Base-by-base conservation (phyloP, 2,888 invertebrate genomes). In the Pycnomerus fuliginosus region DNA sequence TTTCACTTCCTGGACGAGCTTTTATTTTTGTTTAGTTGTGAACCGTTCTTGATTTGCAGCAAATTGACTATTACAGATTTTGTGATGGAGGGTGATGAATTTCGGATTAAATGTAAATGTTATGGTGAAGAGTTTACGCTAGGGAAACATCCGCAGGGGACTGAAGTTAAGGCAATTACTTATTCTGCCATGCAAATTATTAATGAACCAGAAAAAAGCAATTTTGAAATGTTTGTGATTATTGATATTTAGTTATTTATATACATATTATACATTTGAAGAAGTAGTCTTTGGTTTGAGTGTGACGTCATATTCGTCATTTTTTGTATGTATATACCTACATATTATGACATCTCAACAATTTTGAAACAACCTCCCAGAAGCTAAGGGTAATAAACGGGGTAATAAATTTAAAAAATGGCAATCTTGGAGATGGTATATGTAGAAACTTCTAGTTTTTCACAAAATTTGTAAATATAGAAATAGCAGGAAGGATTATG, bases 81-180 rank as follows among this genome's bases (percentile, higher is more conserved):
- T 72, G 86, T 93, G 67, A 76, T 77, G 38, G 63, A 64, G 45
- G 70, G 67, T 10, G 85, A 87, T 61, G 86, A 86, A 58, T 90
- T 91, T 67, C 82, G 79, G 63, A 90, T 97, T 63, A 84, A 82
- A 56, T 85, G 85, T 62, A 79, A 79, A 56, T 86, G 85, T 67
- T 91, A 85, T 64, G 97, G 99, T n/a, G 99, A 99, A 75, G 87
- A 90, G 60, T 99, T 99, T 73, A 80, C 83, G 61, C 77, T 97
- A 40, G 85, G 85, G 1, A 96, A 92, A 72, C 98, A 99, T 76
- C 92, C 96, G 0, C 98, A 96, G 74, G 98, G 97, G 8, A 87
- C 93, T 1, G 99, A 99, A 76, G 94, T 99, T 2, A 99, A 99
- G 72, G 99, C 99, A 17, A 99, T 99, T 54, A 99, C 99, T 2